Base-by-base conservation (phyloP, 2,888 invertebrate species). In the Cosmopolites sordidus region DNA sequence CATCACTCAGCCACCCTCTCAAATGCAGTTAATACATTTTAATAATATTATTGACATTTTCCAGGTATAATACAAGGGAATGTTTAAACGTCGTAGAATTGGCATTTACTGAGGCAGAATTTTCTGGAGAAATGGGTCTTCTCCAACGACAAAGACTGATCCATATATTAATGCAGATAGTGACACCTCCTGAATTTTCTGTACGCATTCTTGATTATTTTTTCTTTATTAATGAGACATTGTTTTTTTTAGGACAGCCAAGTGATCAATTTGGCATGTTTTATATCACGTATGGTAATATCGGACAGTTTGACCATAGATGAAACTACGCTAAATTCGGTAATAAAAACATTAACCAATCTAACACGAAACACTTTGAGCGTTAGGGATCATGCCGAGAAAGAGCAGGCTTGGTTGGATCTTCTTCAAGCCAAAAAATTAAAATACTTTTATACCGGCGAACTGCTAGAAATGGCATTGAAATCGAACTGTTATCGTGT, bases 21-120 rank as follows among this genome's bases (percentile, higher is more conserved):
- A n/a, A n/a, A n/a, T n/a, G n/a, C n/a, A n/a, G n/a, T n/a, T n/a
- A n/a, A n/a, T n/a, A n/a, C n/a, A n/a, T 22, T 22, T 22, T 5
- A 22, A 22, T 3, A 22, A 22, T 22, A 5, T 22, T 22, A 22
- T 22, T n/a, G n/a, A n/a, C n/a, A n/a, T 16, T 51, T 54, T 39
- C 92, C 6, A 82, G 83, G 61, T 93, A 91, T 69, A 91, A 93
- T 69, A 87, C 88, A 0, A 79, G 88, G 47, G 93, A 92, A 67
- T 91, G 90, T 61, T 76, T 92, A 37, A 92, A 92, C 72, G 91
- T 91, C 2, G 78, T 92, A 46, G 84, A 89, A 16, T 76, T 92
- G 70, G 90, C 91, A 39, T 92, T 92, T 75, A 87, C 87, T 64
- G 90, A 91, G 67, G 80, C 80, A 9, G 88, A 89, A 70, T 89